A percentile compares a stretch with the other conserved stretches of the same genome.
These are phyloP conservation scores for Centropyge bicolor DNA, from an alignment of 2,797 vertebrate species.

Conservation along the genomic window DNA sequence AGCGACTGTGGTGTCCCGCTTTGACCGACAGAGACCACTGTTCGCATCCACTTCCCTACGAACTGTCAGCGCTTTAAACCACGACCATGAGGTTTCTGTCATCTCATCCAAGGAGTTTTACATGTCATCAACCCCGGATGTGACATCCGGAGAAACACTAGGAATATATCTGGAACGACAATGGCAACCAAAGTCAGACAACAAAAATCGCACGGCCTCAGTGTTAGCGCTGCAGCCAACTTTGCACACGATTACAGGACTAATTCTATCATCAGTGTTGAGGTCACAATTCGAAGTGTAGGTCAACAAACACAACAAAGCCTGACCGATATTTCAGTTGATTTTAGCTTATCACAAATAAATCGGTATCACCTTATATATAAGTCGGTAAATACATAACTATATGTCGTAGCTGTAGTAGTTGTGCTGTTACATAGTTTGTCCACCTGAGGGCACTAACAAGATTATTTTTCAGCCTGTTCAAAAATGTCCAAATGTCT, in stretches of 20 bases:
- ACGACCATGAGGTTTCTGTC: too few relatives aligned
- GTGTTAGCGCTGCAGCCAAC: rapidly evolving
- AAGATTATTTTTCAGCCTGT: background rate
- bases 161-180: background rate
- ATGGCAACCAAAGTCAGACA: background rate
- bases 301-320: background rate
- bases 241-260: background rate
- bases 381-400: background rate
- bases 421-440: background rate
- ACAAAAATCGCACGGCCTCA: background rate
- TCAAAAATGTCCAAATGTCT: too few relatives aligned
- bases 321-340: background rate
- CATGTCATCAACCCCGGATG: background rate
- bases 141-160: background rate
- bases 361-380: background rate
- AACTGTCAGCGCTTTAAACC: background rate
- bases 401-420: background rate
- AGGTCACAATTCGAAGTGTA: background rate
- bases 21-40: background rate
- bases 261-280: background rate
- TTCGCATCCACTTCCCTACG: background rate
- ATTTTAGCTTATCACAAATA: background rate
- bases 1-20: slow-evolving; percentile 25
- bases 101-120: background rate
- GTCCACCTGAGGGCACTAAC: background rate